phyloP scores from a whole-genome alignment of 2,888 invertebrate species.

The Parapristionchus giblindavisi region DNA sequence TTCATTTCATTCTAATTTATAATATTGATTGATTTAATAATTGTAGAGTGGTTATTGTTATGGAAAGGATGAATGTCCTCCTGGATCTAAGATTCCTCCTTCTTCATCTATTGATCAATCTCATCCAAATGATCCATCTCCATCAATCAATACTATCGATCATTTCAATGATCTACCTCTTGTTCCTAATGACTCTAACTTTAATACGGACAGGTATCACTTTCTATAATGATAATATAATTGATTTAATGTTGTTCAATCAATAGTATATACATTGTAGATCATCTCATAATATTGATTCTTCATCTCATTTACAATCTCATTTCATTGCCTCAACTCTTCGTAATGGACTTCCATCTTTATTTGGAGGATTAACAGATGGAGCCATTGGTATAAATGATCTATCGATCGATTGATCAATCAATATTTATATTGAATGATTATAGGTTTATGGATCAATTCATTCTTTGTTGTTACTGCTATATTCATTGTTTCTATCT shows the following conservation, averaged over 20 bases:
- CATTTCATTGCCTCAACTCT: conserved; percentile 8
- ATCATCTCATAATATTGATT: too few species aligned
- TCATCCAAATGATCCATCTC: conserved; percentile 16
- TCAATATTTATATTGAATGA: neutral
- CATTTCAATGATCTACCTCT: conserved; percentile 8
- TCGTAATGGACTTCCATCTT: conserved; percentile 6
- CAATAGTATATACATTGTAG: too few species aligned
- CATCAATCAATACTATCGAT: neutral
- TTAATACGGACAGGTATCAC: neutral
- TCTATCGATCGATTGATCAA: neutral
- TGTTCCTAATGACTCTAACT: conserved; percentile 18
- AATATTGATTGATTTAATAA: too few species aligned
- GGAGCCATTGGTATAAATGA: conserved; percentile 17
- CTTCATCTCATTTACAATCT: conserved; percentile 11
- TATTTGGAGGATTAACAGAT: conserved; percentile 24
- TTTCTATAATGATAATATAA: too few species aligned
- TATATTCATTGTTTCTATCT: conserved; percentile 43
- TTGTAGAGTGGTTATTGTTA: conserved; percentile 21
- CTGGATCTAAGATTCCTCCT: conserved; percentile 14
- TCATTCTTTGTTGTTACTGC: conserved; percentile 46
- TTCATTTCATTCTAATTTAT: too few species aligned
- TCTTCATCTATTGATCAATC: neutral
- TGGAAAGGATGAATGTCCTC: conserved; percentile 37
- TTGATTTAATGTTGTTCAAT: too few species aligned
- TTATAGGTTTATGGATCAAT: conserved; percentile 45